Evolutionary conservation across 2,888 invertebrate genomes (phyloP).

Genomic region (Zootermopsis nevadensis): DNA sequence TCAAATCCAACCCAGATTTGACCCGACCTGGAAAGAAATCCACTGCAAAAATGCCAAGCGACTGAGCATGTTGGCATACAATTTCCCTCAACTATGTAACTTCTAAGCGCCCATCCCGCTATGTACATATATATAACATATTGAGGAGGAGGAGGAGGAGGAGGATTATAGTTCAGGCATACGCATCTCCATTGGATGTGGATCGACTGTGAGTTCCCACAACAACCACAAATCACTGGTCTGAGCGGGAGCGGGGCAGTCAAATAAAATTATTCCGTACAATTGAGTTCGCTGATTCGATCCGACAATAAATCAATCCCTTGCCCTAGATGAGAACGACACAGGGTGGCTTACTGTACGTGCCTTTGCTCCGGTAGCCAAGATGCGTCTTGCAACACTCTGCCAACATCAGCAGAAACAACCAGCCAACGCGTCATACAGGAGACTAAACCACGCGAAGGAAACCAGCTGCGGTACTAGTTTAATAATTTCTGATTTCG

Average conservation of each 20-base stretch:
- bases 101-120: neutral
- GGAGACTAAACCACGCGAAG: neutral
- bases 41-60: neutral
- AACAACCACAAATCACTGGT: neutral
- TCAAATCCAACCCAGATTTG: too few species aligned
- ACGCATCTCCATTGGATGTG: neutral
- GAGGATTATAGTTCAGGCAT: neutral
- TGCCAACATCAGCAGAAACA: neutral
- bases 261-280: constrained; percentile 20
- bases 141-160: neutral
- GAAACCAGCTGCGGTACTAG: neutral
- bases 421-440: neutral
- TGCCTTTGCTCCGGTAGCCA: neutral
- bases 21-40: too few species aligned
- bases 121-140: neutral
- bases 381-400: neutral
- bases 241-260: neutral
- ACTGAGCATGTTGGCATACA: neutral
- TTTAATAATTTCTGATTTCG: too few species aligned
- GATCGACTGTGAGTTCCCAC: constrained; percentile 7
- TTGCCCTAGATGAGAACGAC: neutral
- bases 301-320: neutral
- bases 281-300: constrained; percentile 12
- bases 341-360: neutral
- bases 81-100: neutral